A percentile compares a stretch with the other conserved stretches of the same genome.
These are phyloP conservation scores for Pristionchus pacificus DNA, from an alignment of 1,140 invertebrate species.

Conservation along the genomic window DNA sequence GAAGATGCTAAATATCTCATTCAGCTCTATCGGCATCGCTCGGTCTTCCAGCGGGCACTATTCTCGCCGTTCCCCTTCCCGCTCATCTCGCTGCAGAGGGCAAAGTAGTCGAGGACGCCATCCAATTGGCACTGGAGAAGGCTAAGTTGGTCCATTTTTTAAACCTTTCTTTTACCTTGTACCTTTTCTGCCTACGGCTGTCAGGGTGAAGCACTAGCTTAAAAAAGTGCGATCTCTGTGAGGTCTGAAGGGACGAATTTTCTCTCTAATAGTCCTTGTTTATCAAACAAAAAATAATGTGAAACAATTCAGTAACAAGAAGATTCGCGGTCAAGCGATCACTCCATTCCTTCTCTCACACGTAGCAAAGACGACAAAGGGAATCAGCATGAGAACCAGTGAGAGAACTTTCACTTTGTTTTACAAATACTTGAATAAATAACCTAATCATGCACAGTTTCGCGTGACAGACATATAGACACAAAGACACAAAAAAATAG, in stretches of 20 bases:
- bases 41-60: slow-evolving; percentile 71
- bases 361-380: slow-evolving; percentile 73
- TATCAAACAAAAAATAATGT: not conserved
- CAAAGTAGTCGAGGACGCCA: slow-evolving; percentile 66
- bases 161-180: too few species aligned
- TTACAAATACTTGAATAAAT: too few species aligned
- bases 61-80: slow-evolving; percentile 87
- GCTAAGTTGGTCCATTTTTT: slow-evolving; percentile 63
- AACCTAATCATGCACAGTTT: too few species aligned
- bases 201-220: too few species aligned
- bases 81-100: slow-evolving; percentile 64
- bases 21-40: slow-evolving; percentile 62
- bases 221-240: too few species aligned
- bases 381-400: slow-evolving; percentile 77
- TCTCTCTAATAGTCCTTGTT: too few species aligned
- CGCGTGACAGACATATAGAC: too few species aligned
- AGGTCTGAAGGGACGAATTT: too few species aligned
- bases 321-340: slow-evolving; percentile 73
- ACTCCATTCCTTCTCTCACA: slow-evolving; percentile 82
- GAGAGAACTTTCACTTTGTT: too few species aligned
- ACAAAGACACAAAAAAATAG: too few species aligned
- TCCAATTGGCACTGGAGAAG: slow-evolving; percentile 70
- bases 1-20: too few species aligned
- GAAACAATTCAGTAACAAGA: slow-evolving; percentile 43
- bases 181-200: too few species aligned